Evolutionary conservation across 2,113 vertebrate species (phyloP).

Genomic region (Nipponia nippon): DNA sequence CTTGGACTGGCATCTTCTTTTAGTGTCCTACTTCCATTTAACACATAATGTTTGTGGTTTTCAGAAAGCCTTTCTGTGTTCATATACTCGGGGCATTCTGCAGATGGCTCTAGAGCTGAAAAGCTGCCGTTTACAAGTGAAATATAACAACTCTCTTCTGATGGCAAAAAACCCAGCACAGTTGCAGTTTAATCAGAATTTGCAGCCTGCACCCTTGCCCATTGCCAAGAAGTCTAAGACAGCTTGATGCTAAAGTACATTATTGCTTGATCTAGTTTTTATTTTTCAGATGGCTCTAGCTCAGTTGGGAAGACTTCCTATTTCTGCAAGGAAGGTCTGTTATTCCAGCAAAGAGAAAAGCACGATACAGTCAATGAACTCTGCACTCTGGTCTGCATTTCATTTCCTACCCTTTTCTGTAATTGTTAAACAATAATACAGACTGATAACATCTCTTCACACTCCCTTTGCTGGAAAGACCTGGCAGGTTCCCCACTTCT

Average conservation of each 20-base stretch:
- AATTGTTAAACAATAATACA: not conserved
- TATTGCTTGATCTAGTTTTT: not conserved
- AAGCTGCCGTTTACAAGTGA: not conserved
- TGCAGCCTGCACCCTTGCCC: not conserved
- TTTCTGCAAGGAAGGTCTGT: not conserved
- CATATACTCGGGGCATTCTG: not conserved
- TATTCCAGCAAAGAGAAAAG: not conserved
- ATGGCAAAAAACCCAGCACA: not conserved
- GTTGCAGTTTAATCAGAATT: not conserved
- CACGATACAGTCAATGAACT: not conserved
- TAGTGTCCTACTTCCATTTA: not conserved
- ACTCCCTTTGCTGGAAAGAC: slow-evolving; percentile 3
- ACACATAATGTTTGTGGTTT: not conserved
- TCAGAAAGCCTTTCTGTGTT: not conserved
- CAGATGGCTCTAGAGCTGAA: not conserved
- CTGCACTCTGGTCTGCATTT: not conserved
- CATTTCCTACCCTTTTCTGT: not conserved
- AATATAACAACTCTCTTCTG: not conserved
- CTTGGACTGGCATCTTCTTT: not conserved
- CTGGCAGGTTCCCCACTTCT: slow-evolving; percentile 25
- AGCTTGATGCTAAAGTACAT: not conserved
- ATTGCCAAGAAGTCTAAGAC: not conserved
- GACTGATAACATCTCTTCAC: not conserved
- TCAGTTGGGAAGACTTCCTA: not conserved
- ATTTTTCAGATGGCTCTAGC: not conserved